Evolutionary conservation across 2,888 invertebrate species (phyloP).

Genomic region (Rhagium mordax): DNA sequence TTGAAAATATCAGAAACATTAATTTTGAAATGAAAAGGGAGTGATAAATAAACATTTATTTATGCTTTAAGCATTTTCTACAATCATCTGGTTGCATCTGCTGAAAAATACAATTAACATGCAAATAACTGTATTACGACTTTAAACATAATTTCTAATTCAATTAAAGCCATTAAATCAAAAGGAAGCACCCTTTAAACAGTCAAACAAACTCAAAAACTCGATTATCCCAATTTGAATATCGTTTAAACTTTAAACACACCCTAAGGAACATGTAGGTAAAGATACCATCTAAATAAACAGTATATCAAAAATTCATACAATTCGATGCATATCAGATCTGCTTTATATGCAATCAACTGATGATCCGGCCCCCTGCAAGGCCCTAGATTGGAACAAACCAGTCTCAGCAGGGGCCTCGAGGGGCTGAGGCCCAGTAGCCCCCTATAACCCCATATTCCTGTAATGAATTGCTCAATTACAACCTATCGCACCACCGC

Average conservation of each 20-base stretch:
- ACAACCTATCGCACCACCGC: conserved; percentile 63
- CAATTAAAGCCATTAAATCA: too few relatives aligned
- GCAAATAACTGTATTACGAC: too few relatives aligned
- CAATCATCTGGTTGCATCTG: too few relatives aligned
- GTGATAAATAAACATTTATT: too few relatives aligned
- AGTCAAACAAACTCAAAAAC: neutral
- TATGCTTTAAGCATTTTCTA: too few relatives aligned
- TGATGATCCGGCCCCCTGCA: conserved; percentile 54
- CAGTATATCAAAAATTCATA: conserved; percentile 18
- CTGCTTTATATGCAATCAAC: conserved; percentile 24
- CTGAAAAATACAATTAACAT: too few relatives aligned
- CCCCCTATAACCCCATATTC: conserved; percentile 60
- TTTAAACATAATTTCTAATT: too few relatives aligned
- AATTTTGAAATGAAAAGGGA: too few relatives aligned
- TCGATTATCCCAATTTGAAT: neutral
- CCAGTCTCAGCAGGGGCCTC: conserved; percentile 59
- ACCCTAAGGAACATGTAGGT: neutral
- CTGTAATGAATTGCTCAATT: conserved; percentile 65
- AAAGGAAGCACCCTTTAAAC: neutral
- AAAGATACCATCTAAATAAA: conserved; percentile 16
- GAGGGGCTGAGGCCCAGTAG: conserved; percentile 59
- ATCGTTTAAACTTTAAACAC: neutral
- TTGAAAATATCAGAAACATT: too few relatives aligned
- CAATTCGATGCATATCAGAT: conserved; percentile 31
- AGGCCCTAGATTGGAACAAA: conserved; percentile 62